phyloP scores from a whole-genome alignment of 2,113 vertebrate genomes.

The Donacobius atricapilla region DNA sequence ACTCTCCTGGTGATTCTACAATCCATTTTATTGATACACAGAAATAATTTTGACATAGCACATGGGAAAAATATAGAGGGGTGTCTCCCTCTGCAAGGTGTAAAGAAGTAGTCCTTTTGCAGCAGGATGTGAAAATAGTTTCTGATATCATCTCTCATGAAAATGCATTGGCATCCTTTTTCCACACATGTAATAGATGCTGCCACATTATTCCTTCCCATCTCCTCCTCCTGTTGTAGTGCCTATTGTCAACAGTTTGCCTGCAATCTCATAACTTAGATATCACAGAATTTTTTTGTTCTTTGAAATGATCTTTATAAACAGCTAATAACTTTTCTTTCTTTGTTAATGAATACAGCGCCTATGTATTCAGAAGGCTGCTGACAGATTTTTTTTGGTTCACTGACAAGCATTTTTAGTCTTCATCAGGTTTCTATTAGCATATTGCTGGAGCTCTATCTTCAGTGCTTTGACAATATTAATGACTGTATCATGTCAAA shows the following conservation, averaged over 20 bases:
- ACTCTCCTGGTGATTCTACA: background rate
- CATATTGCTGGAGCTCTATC: background rate
- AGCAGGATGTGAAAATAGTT: background rate
- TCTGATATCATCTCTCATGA: background rate
- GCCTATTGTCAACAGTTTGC: background rate
- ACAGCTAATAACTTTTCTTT: background rate
- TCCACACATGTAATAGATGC: background rate
- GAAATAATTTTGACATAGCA: background rate
- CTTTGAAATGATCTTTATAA: background rate
- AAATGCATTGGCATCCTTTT: background rate
- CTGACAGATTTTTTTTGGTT: background rate
- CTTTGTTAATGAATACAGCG: background rate
- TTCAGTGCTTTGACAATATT: constrained; percentile 11
- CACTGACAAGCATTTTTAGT: constrained; percentile 2
- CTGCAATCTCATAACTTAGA: background rate
- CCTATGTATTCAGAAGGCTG: background rate
- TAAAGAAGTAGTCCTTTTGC: background rate
- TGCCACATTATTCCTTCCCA: background rate
- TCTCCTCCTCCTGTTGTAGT: background rate
- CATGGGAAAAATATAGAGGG: background rate
- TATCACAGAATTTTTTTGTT: background rate
- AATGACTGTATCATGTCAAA: background rate
- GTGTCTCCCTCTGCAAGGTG: background rate
- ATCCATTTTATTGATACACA: background rate
- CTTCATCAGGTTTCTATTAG: constrained; percentile 9